Percentiles rank a stretch among this genome's conserved stretches.
Evolutionary conservation across 1,140 invertebrate species (phyloP).

Genomic region (Pseudobourletiella spinata): DNA sequence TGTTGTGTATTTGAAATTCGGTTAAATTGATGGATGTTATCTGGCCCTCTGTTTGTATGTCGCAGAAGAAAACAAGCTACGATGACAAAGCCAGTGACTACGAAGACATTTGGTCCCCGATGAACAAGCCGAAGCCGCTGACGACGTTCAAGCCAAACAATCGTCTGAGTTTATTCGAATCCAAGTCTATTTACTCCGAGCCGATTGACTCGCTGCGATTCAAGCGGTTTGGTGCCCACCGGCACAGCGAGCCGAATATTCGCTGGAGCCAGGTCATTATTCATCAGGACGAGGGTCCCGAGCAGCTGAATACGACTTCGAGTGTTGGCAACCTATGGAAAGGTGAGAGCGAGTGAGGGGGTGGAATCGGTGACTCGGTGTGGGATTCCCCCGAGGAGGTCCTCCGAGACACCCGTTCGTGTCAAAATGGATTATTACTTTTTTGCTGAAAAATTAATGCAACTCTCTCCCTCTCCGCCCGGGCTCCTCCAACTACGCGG

Average conservation of each 20-base stretch:
- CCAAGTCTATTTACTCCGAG: constrained; percentile 31
- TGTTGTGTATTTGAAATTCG: constrained; percentile 7
- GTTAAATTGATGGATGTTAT: constrained; percentile 4
- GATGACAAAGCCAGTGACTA: constrained; percentile 86
- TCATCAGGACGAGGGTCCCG: not conserved
- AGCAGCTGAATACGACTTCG: not conserved
- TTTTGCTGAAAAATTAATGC: too few relatives aligned
- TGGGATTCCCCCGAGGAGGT: too few relatives aligned
- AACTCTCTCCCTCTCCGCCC: too few relatives aligned
- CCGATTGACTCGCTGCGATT: constrained; percentile 34
- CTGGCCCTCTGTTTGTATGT: too few relatives aligned
- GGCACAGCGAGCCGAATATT: constrained; percentile 35
- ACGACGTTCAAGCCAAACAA: constrained; percentile 13
- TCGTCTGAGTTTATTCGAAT: constrained; percentile 11
- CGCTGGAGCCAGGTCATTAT: constrained; percentile 20
- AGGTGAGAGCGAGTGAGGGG: not conserved
- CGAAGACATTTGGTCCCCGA: constrained; percentile 72
- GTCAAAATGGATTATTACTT: too few relatives aligned
- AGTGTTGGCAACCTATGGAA: constrained; percentile 2
- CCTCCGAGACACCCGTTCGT: too few relatives aligned
- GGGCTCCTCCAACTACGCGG: too few relatives aligned
- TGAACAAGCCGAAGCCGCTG: constrained; percentile 3
- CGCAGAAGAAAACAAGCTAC: constrained; percentile 31
- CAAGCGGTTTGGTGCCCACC: constrained; percentile 24
- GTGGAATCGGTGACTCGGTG: too few relatives aligned